phyloP scores from a whole-genome alignment of 2,797 vertebrate species.

The Myioborus melanocephalus region DNA sequence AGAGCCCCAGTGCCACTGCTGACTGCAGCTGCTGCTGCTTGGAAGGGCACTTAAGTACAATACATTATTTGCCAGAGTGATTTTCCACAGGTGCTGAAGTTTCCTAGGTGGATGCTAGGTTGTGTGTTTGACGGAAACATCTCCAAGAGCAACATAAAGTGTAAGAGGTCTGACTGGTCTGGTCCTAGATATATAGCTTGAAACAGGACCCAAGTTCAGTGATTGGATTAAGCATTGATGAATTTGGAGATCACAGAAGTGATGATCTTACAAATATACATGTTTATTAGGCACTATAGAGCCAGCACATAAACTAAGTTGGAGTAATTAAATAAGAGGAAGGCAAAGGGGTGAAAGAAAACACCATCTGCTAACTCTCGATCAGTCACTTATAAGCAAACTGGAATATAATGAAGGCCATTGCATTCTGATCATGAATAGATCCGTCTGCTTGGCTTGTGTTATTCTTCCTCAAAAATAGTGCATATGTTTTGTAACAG shows the following conservation, averaged over 20 bases:
- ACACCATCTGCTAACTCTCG: conserved; percentile 79
- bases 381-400: conserved; percentile 72
- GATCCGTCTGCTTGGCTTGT: conserved; percentile 72
- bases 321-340: conserved; percentile 74
- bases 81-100: background rate
- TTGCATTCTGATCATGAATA: conserved; percentile 77
- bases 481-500: conserved; percentile 64
- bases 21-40: background rate
- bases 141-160: background rate
- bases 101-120: background rate
- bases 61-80: background rate
- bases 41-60: background rate
- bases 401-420: conserved; percentile 74
- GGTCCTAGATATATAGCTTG: background rate
- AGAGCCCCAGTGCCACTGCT: background rate
- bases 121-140: background rate
- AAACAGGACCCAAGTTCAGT: background rate
- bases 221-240: background rate
- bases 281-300: conserved; percentile 46
- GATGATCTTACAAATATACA: conserved; percentile 21
- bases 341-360: conserved; percentile 72
- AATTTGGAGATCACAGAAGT: background rate
- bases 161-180: background rate
- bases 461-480: conserved; percentile 67
- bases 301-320: conserved; percentile 63